Evolutionary conservation across 2,113 vertebrate genomes (phyloP).

Genomic region (Pteropus alecto): DNA sequence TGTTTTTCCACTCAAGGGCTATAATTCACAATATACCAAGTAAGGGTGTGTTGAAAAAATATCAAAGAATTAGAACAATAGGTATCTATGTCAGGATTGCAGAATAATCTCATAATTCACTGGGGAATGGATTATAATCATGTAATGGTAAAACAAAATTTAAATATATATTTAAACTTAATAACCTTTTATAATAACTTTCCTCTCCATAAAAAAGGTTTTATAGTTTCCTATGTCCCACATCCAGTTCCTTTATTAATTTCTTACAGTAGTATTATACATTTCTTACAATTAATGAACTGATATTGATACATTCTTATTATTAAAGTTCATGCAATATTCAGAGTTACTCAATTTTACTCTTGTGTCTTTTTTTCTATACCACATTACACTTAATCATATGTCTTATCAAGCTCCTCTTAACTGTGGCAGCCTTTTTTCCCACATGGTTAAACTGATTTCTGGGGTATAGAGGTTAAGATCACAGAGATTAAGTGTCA

Average conservation of each 20-base stretch:
- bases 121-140: background rate
- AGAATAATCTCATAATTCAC: background rate
- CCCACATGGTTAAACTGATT: background rate
- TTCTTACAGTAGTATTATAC: background rate
- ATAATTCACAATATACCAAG: background rate
- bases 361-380: background rate
- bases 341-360: background rate
- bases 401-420: background rate
- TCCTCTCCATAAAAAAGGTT: background rate
- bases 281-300: background rate
- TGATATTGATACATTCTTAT: background rate
- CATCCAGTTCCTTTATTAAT: background rate
- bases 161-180: background rate
- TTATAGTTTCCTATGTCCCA: background rate
- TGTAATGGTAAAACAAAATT: background rate
- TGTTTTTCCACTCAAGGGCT: background rate
- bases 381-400: background rate
- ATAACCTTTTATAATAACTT: background rate
- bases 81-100: background rate
- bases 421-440: background rate
- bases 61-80: background rate
- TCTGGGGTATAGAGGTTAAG: background rate
- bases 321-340: background rate
- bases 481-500: background rate
- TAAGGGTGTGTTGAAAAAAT: background rate